Evolutionary conservation across 2,797 vertebrate genomes (phyloP).

Genomic region (Sebastes elongatus): DNA sequence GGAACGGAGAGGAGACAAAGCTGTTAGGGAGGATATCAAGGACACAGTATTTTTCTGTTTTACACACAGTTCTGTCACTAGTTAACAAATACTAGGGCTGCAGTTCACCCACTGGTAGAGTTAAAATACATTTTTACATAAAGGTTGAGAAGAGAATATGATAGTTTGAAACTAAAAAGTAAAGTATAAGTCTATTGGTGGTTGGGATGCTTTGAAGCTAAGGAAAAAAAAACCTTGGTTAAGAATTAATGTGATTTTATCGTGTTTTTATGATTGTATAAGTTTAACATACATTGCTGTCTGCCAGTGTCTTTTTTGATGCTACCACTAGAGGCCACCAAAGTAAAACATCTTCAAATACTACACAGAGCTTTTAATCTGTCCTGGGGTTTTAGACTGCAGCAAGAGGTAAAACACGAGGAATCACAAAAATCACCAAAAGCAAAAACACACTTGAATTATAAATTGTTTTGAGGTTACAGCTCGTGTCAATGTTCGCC

Average conservation of each 20-base stretch:
- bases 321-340: accelerated
- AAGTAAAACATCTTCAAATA: accelerated
- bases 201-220: too few species aligned
- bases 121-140: not conserved
- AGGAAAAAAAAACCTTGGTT: too few species aligned
- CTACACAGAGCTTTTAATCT: not conserved
- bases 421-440: too few species aligned
- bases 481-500: too few species aligned
- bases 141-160: not conserved
- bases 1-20: not conserved
- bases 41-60: not conserved
- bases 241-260: not conserved
- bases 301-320: not conserved
- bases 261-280: not conserved
- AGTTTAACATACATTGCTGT: not conserved
- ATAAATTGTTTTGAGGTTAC: too few species aligned
- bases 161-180: not conserved
- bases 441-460: too few species aligned
- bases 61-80: accelerated
- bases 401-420: not conserved
- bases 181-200: too few species aligned
- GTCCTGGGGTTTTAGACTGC: not conserved
- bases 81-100: not conserved
- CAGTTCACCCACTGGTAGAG: not conserved
- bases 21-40: not conserved